Conservation (phyloP, 2,113 vertebrate species). For the Ascaphus truei region DNA sequence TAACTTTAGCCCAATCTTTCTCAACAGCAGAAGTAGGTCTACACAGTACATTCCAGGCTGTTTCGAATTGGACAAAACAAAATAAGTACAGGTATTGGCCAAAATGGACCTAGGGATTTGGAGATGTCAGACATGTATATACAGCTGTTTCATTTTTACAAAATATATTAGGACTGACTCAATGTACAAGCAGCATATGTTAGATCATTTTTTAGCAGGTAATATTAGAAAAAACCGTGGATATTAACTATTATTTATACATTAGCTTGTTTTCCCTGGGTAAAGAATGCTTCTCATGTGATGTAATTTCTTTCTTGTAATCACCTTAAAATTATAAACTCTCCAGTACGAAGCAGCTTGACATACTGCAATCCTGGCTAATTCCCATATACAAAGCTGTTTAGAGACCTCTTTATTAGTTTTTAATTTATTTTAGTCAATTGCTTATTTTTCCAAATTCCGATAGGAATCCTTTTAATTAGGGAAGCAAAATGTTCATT, state of each 20-base stretch:
- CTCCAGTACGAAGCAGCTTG: neutral
- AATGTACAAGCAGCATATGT: neutral
- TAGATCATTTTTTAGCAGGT: slow-evolving; percentile 4
- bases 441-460: slow-evolving; percentile 29
- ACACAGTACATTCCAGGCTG: too few species aligned
- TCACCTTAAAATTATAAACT: slow-evolving; percentile 8
- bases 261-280: slow-evolving; percentile 12
- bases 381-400: slow-evolving; percentile 10
- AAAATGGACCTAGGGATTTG: too few species aligned
- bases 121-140: too few species aligned
- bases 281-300: neutral
- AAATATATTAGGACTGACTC: neutral
- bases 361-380: slow-evolving; percentile 6
- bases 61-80: too few species aligned
- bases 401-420: slow-evolving; percentile 26
- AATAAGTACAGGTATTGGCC: too few species aligned
- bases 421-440: slow-evolving; percentile 26
- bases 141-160: neutral
- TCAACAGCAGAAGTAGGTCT: too few species aligned
- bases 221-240: neutral
- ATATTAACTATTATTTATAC: slow-evolving; percentile 22
- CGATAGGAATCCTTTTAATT: slow-evolving; percentile 25
- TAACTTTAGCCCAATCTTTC: too few species aligned
- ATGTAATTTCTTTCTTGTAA: slow-evolving; percentile 14
- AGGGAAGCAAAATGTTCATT: slow-evolving; percentile 9